Conservation (phyloP, 2,888 invertebrate species). For the Anaspis maculata region DNA sequence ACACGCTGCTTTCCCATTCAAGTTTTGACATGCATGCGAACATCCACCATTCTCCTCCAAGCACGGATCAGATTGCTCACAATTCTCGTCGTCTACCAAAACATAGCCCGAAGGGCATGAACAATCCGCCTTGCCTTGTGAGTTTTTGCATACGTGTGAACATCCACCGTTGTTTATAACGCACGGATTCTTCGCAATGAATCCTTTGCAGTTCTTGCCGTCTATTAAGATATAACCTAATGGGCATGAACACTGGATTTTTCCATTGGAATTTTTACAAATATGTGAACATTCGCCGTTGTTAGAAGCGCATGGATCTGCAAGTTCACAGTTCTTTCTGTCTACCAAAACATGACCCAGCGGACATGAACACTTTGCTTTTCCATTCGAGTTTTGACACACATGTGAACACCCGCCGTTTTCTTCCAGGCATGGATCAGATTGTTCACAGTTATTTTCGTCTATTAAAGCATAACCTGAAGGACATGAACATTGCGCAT, state of each 20-base stretch:
- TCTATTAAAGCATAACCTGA: slow-evolving; percentile 39
- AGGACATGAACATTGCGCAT: slow-evolving; percentile 47
- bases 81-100: slow-evolving; percentile 23
- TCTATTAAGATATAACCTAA: slow-evolving; percentile 34
- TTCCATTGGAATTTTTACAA: slow-evolving; percentile 44
- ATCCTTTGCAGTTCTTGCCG: slow-evolving; percentile 33
- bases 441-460: slow-evolving; percentile 31
- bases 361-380: slow-evolving; percentile 44
- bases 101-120: slow-evolving; percentile 37
- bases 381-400: slow-evolving; percentile 43
- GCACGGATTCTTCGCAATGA: slow-evolving; percentile 51
- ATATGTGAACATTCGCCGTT: slow-evolving; percentile 52
- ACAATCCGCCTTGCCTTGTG: slow-evolving; percentile 42
- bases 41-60: slow-evolving; percentile 52
- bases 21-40: slow-evolving; percentile 51
- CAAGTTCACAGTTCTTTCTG: slow-evolving; percentile 34
- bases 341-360: slow-evolving; percentile 15
- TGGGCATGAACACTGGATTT: slow-evolving; percentile 44
- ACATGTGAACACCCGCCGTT: slow-evolving; percentile 17
- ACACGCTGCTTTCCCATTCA: slow-evolving; percentile 44
- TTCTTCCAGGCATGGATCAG: slow-evolving; percentile 34
- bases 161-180: slow-evolving; percentile 52
- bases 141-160: slow-evolving; percentile 49
- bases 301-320: slow-evolving; percentile 31
- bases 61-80: slow-evolving; percentile 48